phyloP scores from a whole-genome alignment of 2,113 vertebrate species.

The Oceanodroma tethys region DNA sequence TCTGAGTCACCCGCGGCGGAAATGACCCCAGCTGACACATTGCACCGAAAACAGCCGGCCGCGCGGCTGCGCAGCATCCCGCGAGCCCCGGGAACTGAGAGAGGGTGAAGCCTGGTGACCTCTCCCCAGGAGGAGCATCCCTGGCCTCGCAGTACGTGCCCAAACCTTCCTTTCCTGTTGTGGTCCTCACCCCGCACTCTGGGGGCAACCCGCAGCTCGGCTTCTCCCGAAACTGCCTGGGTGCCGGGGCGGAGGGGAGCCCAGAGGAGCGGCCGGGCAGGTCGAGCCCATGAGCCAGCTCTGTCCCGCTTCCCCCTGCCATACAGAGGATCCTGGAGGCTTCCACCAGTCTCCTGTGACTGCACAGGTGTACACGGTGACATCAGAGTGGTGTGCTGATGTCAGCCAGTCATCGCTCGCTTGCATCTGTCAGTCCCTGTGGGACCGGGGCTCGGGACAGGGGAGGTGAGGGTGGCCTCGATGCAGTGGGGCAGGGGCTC shows the following conservation, averaged over 20 bases:
- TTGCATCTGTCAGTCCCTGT: not conserved
- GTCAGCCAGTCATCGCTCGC: not conserved
- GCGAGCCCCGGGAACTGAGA: rapidly evolving
- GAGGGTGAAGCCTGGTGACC: not conserved
- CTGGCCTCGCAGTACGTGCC: not conserved
- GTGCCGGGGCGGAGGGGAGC: not conserved
- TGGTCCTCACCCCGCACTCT: rapidly evolving
- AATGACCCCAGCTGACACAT: not conserved
- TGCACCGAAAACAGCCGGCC: rapidly evolving
- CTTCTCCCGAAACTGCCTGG: rapidly evolving
- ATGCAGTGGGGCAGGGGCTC: not conserved
- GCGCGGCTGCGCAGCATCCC: rapidly evolving
- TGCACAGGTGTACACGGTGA: rapidly evolving
- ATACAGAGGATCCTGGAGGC: not conserved
- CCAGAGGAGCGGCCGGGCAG: not conserved
- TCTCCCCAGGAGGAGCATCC: not conserved
- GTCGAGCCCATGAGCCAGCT: rapidly evolving
- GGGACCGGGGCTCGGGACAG: rapidly evolving
- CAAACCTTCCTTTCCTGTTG: rapidly evolving
- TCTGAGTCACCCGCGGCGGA: not conserved
- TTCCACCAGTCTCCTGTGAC: not conserved
- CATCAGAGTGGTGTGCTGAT: not conserved
- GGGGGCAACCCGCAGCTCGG: rapidly evolving
- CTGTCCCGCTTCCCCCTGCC: not conserved
- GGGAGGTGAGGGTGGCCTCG: not conserved